Percentiles rank a stretch among this genome's conserved stretches.
phyloP scores from a whole-genome alignment of 1,140 invertebrate species.

The Leguminivora glycinivorella region DNA sequence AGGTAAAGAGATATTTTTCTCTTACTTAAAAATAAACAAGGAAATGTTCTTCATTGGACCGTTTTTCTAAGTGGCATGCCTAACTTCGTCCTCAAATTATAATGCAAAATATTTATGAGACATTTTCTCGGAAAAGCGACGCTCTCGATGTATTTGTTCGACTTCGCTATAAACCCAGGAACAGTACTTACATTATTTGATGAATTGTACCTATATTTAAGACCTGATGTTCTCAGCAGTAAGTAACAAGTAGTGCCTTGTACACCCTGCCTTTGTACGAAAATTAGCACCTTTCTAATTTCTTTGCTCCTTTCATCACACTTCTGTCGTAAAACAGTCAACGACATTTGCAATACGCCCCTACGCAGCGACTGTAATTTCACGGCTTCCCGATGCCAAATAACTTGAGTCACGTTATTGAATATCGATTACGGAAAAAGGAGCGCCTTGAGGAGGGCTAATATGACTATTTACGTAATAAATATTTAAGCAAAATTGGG shows the following conservation, averaged over 20 bases:
- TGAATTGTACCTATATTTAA: too few relatives aligned
- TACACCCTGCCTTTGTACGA: too few relatives aligned
- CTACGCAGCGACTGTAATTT: slow-evolving; percentile 7
- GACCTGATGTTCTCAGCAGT: too few relatives aligned
- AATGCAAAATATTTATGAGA: neutral
- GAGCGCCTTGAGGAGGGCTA: slow-evolving; percentile 8
- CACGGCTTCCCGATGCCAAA: slow-evolving; percentile 25
- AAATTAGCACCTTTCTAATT: too few relatives aligned
- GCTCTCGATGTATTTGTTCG: slow-evolving; percentile 25
- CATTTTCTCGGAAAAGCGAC: slow-evolving; percentile 1
- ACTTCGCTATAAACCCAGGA: slow-evolving; percentile 56
- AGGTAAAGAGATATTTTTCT: too few relatives aligned
- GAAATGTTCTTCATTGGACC: too few relatives aligned
- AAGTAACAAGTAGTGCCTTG: too few relatives aligned
- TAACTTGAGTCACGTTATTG: slow-evolving; percentile 21
- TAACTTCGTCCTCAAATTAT: neutral
- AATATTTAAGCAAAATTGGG: slow-evolving; percentile 24
- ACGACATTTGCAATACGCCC: neutral
- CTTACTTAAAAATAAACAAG: too few relatives aligned
- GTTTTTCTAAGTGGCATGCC: too few relatives aligned
- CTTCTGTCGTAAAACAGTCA: neutral
- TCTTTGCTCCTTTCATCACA: too few relatives aligned
- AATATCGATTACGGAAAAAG: slow-evolving; percentile 29
- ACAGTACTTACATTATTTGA: too few relatives aligned
- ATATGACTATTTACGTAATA: slow-evolving; percentile 28